phyloP scores from a whole-genome alignment of 1,140 invertebrate genomes.

The Apis cerana region DNA sequence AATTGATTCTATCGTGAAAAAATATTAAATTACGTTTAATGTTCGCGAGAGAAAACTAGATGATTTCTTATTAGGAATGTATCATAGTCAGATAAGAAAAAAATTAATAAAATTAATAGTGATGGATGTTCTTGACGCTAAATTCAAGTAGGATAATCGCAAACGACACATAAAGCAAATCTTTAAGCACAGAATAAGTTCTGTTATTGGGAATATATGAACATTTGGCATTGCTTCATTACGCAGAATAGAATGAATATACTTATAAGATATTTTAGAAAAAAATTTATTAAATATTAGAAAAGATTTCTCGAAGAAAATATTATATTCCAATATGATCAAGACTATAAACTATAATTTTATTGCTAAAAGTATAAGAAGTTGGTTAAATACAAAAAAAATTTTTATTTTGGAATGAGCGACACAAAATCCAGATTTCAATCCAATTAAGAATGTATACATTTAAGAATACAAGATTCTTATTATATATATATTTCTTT shows the following conservation, averaged over 20 bases:
- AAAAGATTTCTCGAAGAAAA: not conserved
- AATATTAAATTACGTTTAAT: too few relatives aligned
- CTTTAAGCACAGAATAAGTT: not conserved
- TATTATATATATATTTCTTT: too few relatives aligned
- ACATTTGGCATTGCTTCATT: not conserved
- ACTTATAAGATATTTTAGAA: not conserved
- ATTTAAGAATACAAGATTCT: too few relatives aligned
- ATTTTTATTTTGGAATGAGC: not conserved
- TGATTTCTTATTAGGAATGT: too few relatives aligned
- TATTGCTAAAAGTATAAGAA: not conserved
- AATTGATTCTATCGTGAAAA: too few relatives aligned
- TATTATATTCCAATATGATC: not conserved
- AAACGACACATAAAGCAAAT: not conserved
- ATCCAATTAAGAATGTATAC: too few relatives aligned
- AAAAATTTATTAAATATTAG: not conserved
- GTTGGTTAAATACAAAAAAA: not conserved
- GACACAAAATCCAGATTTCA: not conserved
- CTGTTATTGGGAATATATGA: not conserved
- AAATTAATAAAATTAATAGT: slow-evolving; percentile 3
- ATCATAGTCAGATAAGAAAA: not conserved
- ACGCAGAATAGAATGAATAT: not conserved
- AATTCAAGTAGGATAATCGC: not conserved
- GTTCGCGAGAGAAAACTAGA: too few relatives aligned
- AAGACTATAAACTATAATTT: not conserved
- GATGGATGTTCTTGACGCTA: not conserved